Evolutionary conservation across 2,888 invertebrate species (phyloP).

Genomic region (Amaurobius ferox): DNA sequence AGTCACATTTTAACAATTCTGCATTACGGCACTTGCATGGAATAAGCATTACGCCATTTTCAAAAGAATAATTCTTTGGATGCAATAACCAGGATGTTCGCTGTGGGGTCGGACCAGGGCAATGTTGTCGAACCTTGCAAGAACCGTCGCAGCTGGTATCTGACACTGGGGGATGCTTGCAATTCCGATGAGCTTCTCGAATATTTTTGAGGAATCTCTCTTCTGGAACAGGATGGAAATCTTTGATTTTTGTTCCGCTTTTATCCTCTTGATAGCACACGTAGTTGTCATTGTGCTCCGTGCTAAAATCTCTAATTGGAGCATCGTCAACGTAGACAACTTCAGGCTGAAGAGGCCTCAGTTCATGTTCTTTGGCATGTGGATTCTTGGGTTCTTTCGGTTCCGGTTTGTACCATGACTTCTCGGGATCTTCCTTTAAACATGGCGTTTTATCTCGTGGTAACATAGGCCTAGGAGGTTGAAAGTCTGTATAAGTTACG

Average conservation of each 20-base stretch:
- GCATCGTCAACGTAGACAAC: conserved; percentile 32
- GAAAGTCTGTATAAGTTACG: conserved; percentile 48
- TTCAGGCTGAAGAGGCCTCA: neutral
- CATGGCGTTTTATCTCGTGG: conserved; percentile 24
- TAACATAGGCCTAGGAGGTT: conserved; percentile 31
- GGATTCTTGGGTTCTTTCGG: conserved; percentile 32
- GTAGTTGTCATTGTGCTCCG: conserved; percentile 33
- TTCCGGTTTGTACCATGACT: conserved; percentile 8
- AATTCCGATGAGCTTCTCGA: conserved; percentile 14
- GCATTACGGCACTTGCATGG: neutral
- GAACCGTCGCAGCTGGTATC: neutral
- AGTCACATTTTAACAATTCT: too few relatives aligned
- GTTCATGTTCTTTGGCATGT: conserved; percentile 37
- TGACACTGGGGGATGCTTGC: neutral
- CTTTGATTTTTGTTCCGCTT: neutral
- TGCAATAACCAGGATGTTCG: neutral
- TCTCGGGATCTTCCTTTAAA: neutral
- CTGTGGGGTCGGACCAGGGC: neutral
- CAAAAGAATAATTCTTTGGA: conserved; percentile 2
- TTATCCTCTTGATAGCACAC: conserved; percentile 38
- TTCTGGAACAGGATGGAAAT: neutral
- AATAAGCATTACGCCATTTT: neutral
- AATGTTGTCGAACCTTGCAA: neutral
- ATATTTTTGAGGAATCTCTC: conserved; percentile 23
- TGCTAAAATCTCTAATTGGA: conserved; percentile 15